A percentile compares a stretch with the other conserved stretches of the same genome.
Conservation (phyloP, 2,113 vertebrate genomes). For the Sorex araneus region DNA sequence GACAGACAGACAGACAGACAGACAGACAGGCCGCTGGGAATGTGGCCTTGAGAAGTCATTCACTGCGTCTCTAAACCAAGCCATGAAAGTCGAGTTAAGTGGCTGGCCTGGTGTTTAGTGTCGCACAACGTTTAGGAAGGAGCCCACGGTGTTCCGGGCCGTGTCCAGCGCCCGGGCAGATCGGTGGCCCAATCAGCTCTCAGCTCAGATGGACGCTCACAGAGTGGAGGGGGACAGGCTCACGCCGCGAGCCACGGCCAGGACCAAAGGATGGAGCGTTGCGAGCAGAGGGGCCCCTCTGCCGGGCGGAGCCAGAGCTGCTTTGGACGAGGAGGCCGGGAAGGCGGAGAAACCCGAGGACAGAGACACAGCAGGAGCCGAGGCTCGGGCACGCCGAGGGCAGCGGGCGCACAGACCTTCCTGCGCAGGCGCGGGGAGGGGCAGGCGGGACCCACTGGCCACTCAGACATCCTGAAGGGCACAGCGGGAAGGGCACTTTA, state of each 20-base stretch:
- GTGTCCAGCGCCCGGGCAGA: neutral
- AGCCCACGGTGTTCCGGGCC: neutral
- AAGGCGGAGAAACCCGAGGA: neutral
- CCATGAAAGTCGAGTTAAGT: too few relatives aligned
- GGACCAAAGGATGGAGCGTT: neutral
- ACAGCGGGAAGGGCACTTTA: neutral
- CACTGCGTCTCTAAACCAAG: too few relatives aligned
- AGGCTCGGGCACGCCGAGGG: neutral
- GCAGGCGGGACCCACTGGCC: accelerated
- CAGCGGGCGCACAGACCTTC: neutral
- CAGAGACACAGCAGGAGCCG: neutral
- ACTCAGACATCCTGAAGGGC: neutral
- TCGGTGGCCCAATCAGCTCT: neutral
- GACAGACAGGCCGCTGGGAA: too few relatives aligned
- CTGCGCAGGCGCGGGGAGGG: neutral
- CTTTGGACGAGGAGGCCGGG: too few relatives aligned
- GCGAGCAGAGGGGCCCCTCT: neutral
- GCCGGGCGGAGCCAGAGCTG: too few relatives aligned
- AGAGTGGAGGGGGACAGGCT: neutral
- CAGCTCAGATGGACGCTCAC: too few relatives aligned
- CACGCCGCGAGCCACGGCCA: neutral
- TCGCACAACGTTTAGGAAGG: too few relatives aligned
- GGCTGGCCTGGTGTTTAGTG: too few relatives aligned
- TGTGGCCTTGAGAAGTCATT: too few relatives aligned
- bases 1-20: too few relatives aligned